phyloP scores from a whole-genome alignment of 2,113 vertebrate species.

The Melanocharis versteri region DNA sequence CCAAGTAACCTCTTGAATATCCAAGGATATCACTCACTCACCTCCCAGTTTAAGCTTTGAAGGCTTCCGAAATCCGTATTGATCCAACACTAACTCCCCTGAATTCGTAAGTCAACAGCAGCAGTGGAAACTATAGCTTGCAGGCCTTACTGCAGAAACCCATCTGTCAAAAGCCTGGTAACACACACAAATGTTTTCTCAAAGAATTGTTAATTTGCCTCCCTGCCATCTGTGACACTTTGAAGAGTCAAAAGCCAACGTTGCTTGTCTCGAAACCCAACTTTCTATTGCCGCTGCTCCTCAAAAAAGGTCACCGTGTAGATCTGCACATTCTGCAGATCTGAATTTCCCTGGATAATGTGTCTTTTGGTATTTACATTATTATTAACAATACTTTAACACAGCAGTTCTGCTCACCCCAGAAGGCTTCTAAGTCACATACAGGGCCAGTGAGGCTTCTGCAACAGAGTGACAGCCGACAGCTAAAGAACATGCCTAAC shows the following conservation, averaged over 20 bases:
- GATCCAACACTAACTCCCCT: background rate
- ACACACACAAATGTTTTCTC: background rate
- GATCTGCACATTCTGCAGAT: background rate
- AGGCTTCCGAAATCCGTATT: background rate
- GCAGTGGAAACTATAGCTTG: background rate
- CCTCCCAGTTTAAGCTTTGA: background rate
- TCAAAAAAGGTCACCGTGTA: background rate
- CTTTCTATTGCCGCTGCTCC: background rate
- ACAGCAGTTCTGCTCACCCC: background rate
- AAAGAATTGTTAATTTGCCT: background rate
- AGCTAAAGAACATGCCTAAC: background rate
- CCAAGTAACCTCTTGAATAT: background rate
- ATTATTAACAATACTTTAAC: background rate
- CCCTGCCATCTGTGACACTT: background rate
- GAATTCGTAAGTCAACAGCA: constrained; percentile 23
- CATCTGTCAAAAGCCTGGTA: background rate
- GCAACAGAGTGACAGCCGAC: background rate
- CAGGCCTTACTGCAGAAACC: background rate
- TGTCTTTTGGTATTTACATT: background rate
- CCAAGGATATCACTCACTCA: background rate
- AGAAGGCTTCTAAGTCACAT: background rate
- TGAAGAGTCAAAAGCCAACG: background rate
- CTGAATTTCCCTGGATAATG: background rate
- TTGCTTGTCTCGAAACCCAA: background rate
- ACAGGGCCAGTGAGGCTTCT: background rate